Percentiles rank a stretch among this genome's conserved stretches.
Evolutionary conservation across 1,140 invertebrate genomes (phyloP).

Genomic region (Metaphire vulgaris): DNA sequence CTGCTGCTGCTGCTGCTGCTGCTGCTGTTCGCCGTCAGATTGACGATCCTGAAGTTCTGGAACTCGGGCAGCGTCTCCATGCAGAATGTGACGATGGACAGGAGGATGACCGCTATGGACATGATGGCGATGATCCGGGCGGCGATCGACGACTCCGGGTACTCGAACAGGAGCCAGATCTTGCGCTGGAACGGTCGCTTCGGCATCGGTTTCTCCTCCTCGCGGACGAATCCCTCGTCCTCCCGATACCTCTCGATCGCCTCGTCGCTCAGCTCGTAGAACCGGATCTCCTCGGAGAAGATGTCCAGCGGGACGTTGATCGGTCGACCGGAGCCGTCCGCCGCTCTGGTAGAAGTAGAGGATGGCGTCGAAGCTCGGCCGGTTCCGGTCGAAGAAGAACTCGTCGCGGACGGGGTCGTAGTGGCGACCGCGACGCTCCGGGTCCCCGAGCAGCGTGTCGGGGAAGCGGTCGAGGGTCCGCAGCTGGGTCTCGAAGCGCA

Average conservation of each 20-base stretch:
- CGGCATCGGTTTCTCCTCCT: conserved; percentile 41
- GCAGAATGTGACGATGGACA: conserved; percentile 99
- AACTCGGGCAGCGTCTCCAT: conserved; percentile 84
- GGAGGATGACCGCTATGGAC: conserved; percentile 91
- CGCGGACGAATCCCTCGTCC: conserved; percentile 47
- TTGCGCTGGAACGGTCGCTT: conserved; percentile 36
- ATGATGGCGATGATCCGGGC: conserved; percentile 98
- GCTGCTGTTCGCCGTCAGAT: neutral
- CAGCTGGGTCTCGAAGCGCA: conserved; percentile 96
- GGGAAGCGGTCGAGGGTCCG: conserved; percentile 68
- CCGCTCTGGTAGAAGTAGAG: conserved; percentile 99
- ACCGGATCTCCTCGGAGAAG: conserved; percentile 49
- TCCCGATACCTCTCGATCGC: conserved; percentile 47
- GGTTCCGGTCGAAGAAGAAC: conserved; percentile 99
- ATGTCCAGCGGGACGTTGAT: conserved; percentile 86
- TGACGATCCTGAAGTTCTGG: conserved; percentile 34
- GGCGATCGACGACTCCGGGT: conserved; percentile 97
- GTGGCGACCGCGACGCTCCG: conserved; percentile 70
- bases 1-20: neutral
- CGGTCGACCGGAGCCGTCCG: conserved; percentile 85
- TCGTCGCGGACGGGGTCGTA: conserved; percentile 95
- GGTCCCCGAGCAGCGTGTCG: conserved; percentile 93
- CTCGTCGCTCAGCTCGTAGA: conserved; percentile 47
- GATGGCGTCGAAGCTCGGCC: conserved; percentile 79
- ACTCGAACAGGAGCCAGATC: conserved; percentile 93